Base-by-base conservation (phyloP, 2,113 vertebrate genomes). In the Euleptes europaea region DNA sequence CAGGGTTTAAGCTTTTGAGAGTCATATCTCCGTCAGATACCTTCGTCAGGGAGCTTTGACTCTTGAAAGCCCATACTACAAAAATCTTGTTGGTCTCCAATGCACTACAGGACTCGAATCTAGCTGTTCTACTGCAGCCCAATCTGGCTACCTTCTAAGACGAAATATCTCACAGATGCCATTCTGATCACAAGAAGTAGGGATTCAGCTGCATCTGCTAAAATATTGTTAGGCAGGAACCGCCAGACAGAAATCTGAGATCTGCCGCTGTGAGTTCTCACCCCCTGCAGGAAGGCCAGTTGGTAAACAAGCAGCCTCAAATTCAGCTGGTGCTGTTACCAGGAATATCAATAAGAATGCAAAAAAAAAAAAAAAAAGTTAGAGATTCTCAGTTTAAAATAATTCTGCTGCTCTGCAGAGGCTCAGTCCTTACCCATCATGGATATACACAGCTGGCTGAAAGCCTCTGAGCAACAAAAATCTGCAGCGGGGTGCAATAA, bases 151-250 rank as follows among this genome's bases (percentile, higher is more conserved):
- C 54, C 54, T 19, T 6, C 54, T 21, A 21, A 57, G 5, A 57
- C 84, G 78, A 86, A 86, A 87, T 51, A 31, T 85, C 76, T 38
- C 63, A 78, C 5, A 66, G 54, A 71, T 35, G 4, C 10, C 12
- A 60, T 74, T 84, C 54, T 40, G 49, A 82, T 87, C 82, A 79
- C 71, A 86, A 67, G 71, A 83, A 73, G 54, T 14, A 57, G 17
- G 13, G 28, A 23, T 38, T 57, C 33, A 60, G 14, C 28, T 49
- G 4, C 49, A 65, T 69, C 40, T 9, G n/a, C 75, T 69, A 40
- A 44, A 60, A 13, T 2, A 70, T 11, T 57, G 31, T 82, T 88
- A 84, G 8, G 66, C 13, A 69, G 0, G 0, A 78, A 28, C 9
- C 88, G 76, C 87, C 83, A 88, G 78, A 31, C 15, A 33, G 10